Percentiles rank a stretch among this genome's conserved stretches.
Evolutionary conservation across 2,888 invertebrate genomes (phyloP).

Genomic region (Beris morrisii): DNA sequence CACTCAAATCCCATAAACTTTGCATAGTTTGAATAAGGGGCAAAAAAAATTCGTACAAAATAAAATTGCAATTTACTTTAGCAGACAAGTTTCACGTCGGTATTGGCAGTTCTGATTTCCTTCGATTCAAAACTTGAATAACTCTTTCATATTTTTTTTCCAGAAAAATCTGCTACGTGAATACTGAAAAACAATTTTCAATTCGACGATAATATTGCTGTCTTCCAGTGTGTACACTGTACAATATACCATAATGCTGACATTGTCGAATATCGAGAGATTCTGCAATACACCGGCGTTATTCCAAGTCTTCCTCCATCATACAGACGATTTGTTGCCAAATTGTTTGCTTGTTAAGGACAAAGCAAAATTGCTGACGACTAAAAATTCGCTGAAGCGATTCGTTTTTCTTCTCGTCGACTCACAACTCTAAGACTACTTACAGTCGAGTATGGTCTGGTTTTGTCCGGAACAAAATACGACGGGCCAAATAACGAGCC

Average conservation of each 20-base stretch:
- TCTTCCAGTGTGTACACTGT: neutral
- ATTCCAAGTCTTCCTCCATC: constrained; percentile 24
- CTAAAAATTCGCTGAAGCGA: constrained; percentile 33
- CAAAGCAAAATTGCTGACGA: constrained; percentile 37
- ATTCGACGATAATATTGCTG: too few relatives aligned
- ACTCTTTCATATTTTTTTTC: neutral
- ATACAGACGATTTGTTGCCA: constrained; percentile 38
- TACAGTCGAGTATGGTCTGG: neutral
- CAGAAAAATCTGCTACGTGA: neutral
- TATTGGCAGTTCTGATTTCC: neutral
- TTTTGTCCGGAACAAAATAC: neutral
- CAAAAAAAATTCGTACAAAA: neutral
- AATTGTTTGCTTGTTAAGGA: constrained; percentile 39
- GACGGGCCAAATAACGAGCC: neutral
- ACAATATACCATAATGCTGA: constrained; percentile 4
- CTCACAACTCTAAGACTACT: neutral
- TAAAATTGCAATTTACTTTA: neutral
- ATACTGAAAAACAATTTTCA: neutral
- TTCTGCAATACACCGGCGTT: neutral
- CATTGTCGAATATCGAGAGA: neutral
- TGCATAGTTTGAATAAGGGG: too few relatives aligned
- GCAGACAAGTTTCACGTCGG: neutral
- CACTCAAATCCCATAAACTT: too few relatives aligned
- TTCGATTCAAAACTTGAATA: too few relatives aligned
- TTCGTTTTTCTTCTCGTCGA: constrained; percentile 13